Evolutionary conservation across 2,113 vertebrate genomes (phyloP).

Genomic region (Typhlomys cinereus): DNA sequence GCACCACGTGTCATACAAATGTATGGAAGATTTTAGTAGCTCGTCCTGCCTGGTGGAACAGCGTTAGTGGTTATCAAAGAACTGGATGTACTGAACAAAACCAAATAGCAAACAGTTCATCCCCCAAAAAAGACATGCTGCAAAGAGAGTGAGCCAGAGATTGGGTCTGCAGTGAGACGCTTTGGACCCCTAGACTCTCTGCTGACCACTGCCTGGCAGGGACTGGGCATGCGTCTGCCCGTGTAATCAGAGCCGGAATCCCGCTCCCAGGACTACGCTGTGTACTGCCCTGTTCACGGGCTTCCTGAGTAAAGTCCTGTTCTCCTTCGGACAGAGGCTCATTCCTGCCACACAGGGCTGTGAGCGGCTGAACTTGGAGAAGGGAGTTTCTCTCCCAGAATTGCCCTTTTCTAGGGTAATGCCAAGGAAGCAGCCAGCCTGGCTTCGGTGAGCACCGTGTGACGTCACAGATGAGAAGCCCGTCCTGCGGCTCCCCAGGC

Average conservation of each 20-base stretch:
- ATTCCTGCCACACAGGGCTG: not conserved
- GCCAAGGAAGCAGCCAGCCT: not conserved
- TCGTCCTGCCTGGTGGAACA: not conserved
- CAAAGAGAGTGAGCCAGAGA: fast-evolving
- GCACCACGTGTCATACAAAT: not conserved
- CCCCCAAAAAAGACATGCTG: fast-evolving
- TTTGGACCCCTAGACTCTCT: fast-evolving
- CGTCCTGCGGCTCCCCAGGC: fast-evolving
- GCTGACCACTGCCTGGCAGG: fast-evolving
- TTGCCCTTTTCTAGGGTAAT: not conserved
- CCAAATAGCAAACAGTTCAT: not conserved
- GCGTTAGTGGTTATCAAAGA: not conserved
- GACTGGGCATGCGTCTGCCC: fast-evolving
- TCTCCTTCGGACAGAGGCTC: fast-evolving
- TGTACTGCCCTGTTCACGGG: fast-evolving
- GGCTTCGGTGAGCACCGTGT: fast-evolving
- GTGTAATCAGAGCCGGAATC: too few relatives aligned
- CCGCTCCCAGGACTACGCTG: not conserved
- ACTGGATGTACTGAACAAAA: not conserved
- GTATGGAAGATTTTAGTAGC: not conserved
- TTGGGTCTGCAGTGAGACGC: fast-evolving
- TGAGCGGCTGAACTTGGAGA: not conserved
- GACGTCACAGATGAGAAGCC: fast-evolving
- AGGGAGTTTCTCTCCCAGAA: too few relatives aligned
- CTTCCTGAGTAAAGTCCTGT: fast-evolving